Percentiles rank a stretch among this genome's conserved stretches.
phyloP scores from a whole-genome alignment of 2,888 invertebrate genomes.

The Temnothorax unifasciatus region DNA sequence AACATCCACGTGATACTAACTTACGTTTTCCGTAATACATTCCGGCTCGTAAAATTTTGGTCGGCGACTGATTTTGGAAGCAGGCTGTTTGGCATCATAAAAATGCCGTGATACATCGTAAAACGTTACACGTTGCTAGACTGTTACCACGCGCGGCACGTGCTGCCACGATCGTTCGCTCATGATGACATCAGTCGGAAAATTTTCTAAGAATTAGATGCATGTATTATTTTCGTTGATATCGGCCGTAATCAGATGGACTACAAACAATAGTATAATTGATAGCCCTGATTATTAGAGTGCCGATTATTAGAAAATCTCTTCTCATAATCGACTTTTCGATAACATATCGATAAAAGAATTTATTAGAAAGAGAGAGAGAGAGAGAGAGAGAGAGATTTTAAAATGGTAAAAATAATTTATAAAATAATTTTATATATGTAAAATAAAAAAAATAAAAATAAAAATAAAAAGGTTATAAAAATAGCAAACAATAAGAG shows the following conservation, averaged over 20 bases:
- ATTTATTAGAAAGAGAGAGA: background rate
- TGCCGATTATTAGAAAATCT: background rate
- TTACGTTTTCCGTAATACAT: conserved; percentile 38
- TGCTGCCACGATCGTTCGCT: conserved; percentile 18
- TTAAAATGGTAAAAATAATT: background rate
- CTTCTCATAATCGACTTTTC: background rate
- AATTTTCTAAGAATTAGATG: conserved; percentile 7
- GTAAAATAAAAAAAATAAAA: background rate
- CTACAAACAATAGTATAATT: background rate
- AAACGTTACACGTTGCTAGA: conserved; percentile 40
- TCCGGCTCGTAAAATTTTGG: conserved; percentile 45
- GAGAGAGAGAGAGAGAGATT: background rate
- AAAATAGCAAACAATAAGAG: background rate
- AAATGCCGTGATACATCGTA: conserved; percentile 42
- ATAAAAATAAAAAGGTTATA: background rate
- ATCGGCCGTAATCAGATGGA: background rate
- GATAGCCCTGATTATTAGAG: conserved; percentile 1
- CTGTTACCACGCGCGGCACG: conserved; percentile 41
- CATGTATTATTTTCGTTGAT: background rate
- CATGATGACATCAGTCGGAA: conserved; percentile 24
- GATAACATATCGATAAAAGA: background rate
- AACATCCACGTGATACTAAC: conserved; percentile 23
- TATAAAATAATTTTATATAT: background rate
- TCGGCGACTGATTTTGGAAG: conserved; percentile 36
- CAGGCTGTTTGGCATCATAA: conserved; percentile 40